Percentiles rank a stretch among this genome's conserved stretches.
Evolutionary conservation across 2,888 invertebrate genomes (phyloP).

Genomic region (Carpatolechia fugitivella): DNA sequence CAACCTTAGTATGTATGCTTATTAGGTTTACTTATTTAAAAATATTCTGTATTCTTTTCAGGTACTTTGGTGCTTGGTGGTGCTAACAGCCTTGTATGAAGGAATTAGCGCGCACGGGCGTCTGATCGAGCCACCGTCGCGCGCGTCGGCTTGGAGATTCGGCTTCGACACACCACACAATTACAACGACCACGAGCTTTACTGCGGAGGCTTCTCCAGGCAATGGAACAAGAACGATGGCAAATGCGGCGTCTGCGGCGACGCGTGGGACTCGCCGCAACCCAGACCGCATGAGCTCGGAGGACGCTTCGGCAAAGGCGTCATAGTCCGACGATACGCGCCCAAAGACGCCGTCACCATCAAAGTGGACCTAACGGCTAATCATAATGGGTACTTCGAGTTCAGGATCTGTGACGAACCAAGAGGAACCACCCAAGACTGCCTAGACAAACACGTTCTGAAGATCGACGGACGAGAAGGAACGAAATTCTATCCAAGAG

Average conservation of each 20-base stretch:
- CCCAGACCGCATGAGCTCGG: slow-evolving; percentile 91
- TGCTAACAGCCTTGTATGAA: slow-evolving; percentile 45
- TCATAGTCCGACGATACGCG: slow-evolving; percentile 88
- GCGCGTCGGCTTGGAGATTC: slow-evolving; percentile 93
- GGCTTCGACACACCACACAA: slow-evolving; percentile 93
- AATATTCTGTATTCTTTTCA: slow-evolving; percentile 39
- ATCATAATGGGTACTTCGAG: slow-evolving; percentile 92
- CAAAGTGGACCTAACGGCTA: slow-evolving; percentile 91
- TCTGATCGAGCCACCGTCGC: slow-evolving; percentile 90
- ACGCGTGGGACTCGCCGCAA: slow-evolving; percentile 85
- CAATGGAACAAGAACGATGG: slow-evolving; percentile 91
- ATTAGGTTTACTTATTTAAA: neutral
- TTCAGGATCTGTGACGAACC: slow-evolving; percentile 89
- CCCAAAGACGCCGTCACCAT: slow-evolving; percentile 84
- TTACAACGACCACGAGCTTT: slow-evolving; percentile 93
- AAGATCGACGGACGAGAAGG: slow-evolving; percentile 72
- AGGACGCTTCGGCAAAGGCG: slow-evolving; percentile 89
- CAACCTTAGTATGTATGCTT: too few relatives aligned
- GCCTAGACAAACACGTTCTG: slow-evolving; percentile 86
- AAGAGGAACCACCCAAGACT: slow-evolving; percentile 84
- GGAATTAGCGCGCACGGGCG: slow-evolving; percentile 83
- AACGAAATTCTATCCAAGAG: slow-evolving; percentile 85
- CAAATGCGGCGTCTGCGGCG: slow-evolving; percentile 92
- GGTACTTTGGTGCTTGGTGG: slow-evolving; percentile 59
- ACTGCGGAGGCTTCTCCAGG: slow-evolving; percentile 91